Evolutionary conservation across 2,888 invertebrate species (phyloP).

Genomic region (Epiblema foenella): DNA sequence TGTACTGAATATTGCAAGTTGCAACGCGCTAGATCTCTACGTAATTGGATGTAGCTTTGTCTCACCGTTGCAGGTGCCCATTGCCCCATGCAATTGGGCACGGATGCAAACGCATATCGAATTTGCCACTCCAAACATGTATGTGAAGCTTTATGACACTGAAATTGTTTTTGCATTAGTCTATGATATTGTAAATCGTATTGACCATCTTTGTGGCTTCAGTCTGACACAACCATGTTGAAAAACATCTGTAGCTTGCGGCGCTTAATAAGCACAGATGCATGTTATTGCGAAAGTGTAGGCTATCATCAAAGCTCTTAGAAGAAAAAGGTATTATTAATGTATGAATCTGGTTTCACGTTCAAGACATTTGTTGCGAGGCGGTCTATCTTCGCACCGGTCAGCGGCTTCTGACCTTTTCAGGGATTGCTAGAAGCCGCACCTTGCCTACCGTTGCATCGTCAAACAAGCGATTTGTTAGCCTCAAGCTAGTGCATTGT

Average conservation of each 20-base stretch:
- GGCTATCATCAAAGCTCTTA: slow-evolving; percentile 46
- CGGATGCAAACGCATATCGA: slow-evolving; percentile 46
- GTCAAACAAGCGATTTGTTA: slow-evolving; percentile 43
- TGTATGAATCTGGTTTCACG: neutral
- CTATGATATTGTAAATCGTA: slow-evolving; percentile 14
- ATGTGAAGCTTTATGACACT: slow-evolving; percentile 20
- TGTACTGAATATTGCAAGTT: slow-evolving; percentile 37
- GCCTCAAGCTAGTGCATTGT: slow-evolving; percentile 44
- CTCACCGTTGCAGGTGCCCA: slow-evolving; percentile 39
- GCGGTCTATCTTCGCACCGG: slow-evolving; percentile 49
- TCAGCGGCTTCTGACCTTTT: slow-evolving; percentile 58
- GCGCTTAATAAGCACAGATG: slow-evolving; percentile 41
- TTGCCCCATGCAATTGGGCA: slow-evolving; percentile 48
- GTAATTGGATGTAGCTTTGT: slow-evolving; percentile 30
- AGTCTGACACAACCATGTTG: slow-evolving; percentile 12
- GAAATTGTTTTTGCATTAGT: slow-evolving; percentile 36
- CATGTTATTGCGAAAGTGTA: slow-evolving; percentile 42
- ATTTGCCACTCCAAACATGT: slow-evolving; percentile 40
- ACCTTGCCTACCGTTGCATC: slow-evolving; percentile 47
- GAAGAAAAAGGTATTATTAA: slow-evolving; percentile 1
- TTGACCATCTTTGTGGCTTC: neutral
- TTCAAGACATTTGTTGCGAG: slow-evolving; percentile 46
- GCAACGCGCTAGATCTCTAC: slow-evolving; percentile 29
- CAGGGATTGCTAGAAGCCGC: slow-evolving; percentile 58
- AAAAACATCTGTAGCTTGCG: slow-evolving; percentile 30